phyloP scores from a whole-genome alignment of 2,113 vertebrate species.

The Hymenochirus boettgeri region DNA sequence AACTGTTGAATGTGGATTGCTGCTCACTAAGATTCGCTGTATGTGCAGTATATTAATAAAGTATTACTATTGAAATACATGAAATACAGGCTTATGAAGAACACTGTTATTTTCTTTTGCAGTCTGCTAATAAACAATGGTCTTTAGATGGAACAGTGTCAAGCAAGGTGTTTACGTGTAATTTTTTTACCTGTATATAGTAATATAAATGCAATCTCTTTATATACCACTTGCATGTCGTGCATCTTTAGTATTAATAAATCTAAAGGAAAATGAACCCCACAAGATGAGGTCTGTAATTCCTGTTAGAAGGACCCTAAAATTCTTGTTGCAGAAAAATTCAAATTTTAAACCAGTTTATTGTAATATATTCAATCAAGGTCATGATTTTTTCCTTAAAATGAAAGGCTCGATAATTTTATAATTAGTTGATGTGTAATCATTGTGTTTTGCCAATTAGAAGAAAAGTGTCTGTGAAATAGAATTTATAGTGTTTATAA shows the following conservation, averaged over 20 bases:
- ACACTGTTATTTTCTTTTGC: slow-evolving; percentile 16
- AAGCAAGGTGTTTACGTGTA: slow-evolving; percentile 14
- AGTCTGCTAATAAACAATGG: not conserved
- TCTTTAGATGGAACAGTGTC: not conserved
- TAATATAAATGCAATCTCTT: slow-evolving; percentile 17
- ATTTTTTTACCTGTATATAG: slow-evolving; percentile 31
- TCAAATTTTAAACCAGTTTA: no score
- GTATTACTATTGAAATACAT: not conserved
- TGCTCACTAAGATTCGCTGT: not conserved
- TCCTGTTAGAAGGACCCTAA: no score
- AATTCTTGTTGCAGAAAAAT: no score
- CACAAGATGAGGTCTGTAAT: not conserved
- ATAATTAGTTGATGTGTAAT: no score
- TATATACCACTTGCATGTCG: slow-evolving; percentile 13
- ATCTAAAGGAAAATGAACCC: not conserved
- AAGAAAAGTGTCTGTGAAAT: no score
- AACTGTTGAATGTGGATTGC: not conserved
- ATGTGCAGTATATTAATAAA: not conserved
- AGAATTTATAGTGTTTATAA: no score
- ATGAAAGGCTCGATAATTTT: no score
- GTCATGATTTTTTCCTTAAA: no score
- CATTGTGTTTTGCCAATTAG: no score
- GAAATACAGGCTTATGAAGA: slow-evolving; percentile 26
- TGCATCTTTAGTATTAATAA: not conserved
- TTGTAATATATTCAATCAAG: no score